These are phyloP conservation scores for Anolis carolinensis DNA, from an alignment of 2,113 vertebrate species.

Conservation along the genomic window DNA sequence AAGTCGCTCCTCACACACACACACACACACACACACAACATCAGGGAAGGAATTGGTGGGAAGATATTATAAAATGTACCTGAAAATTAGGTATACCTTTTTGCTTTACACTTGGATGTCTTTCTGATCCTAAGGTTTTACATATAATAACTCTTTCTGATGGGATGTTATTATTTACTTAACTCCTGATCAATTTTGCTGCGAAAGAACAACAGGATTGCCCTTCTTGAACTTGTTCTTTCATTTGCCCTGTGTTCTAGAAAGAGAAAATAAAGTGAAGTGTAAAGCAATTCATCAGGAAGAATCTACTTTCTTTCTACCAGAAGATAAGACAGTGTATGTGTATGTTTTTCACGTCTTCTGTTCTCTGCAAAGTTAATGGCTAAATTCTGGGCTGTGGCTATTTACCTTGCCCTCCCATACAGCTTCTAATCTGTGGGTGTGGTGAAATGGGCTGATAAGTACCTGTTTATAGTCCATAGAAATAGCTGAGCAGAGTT, in stretches of 20 bases:
- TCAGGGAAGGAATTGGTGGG: too few species aligned
- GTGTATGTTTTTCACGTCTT: not conserved
- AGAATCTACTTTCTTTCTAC: not conserved
- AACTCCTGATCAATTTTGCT: too few species aligned
- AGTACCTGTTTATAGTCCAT: conserved; percentile 72
- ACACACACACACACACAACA: too few species aligned
- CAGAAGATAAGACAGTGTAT: not conserved
- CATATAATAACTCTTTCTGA: too few species aligned
- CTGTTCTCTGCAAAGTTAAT: conserved; percentile 35
- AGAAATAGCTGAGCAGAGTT: conserved; percentile 42
- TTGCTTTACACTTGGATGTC: too few species aligned
- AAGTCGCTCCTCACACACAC: too few species aligned
- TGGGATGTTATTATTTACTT: too few species aligned
- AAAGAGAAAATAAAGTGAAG: not conserved
- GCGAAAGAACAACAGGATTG: not conserved
- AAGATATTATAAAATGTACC: too few species aligned
- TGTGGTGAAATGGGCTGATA: conserved; percentile 63
- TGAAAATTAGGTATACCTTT: too few species aligned
- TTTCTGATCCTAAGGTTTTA: too few species aligned
- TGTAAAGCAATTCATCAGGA: not conserved
- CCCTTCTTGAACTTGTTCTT: not conserved
- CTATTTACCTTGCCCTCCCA: conserved; percentile 54
- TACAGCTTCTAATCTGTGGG: conserved; percentile 55
- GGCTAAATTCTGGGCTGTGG: not conserved
- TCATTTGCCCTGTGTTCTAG: not conserved